phyloP scores from a whole-genome alignment of 2,113 vertebrate species.

The Salvelinus namaycush region DNA sequence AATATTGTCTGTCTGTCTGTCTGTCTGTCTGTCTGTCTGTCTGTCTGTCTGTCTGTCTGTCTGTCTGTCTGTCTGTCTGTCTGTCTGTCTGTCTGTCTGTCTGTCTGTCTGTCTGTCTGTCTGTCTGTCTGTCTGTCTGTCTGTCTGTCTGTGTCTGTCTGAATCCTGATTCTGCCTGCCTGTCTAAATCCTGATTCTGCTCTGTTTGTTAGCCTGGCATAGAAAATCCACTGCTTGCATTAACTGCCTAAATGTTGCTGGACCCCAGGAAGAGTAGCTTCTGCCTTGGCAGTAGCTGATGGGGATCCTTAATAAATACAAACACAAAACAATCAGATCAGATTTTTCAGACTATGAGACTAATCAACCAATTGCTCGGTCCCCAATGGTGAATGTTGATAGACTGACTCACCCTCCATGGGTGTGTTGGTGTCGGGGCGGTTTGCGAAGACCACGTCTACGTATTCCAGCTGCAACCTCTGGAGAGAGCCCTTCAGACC shows the following conservation, averaged over 20 bases:
- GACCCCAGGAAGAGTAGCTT: no score
- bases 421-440: slow-evolving; percentile 95
- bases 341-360: neutral
- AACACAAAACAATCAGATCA: no score
- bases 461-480: slow-evolving; percentile 95
- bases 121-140: neutral
- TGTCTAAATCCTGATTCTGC: neutral
- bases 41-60: no score
- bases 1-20: no score
- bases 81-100: no score
- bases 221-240: no score
- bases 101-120: neutral
- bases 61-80: no score
- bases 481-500: slow-evolving; percentile 94
- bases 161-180: neutral
- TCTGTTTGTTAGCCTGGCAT: no score
- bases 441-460: slow-evolving; percentile 97
- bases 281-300: no score
- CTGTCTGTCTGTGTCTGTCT: neutral
- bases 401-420: slow-evolving; percentile 90
- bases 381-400: neutral
- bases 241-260: no score
- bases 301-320: no score
- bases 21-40: no score
- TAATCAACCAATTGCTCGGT: neutral